A percentile compares a stretch with the other conserved stretches of the same genome.
Evolutionary conservation across 2,113 vertebrate species (phyloP).

Genomic region (Ranitomeya variabilis): DNA sequence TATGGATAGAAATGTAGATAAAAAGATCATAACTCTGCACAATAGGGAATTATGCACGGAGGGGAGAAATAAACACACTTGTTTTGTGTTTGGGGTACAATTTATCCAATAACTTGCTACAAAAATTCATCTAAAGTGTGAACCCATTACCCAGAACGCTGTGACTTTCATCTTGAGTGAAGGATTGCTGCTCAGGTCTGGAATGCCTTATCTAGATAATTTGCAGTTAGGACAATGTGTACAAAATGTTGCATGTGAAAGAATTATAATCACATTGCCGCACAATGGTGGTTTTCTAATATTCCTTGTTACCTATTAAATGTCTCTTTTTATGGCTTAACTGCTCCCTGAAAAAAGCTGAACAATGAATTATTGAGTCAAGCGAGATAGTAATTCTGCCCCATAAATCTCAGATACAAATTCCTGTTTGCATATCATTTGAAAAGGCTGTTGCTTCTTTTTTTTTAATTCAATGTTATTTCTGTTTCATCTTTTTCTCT

Average conservation of each 20-base stretch:
- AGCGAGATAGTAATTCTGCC: constrained; percentile 20
- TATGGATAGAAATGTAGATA: constrained; percentile 51
- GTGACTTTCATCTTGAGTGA: constrained; percentile 36
- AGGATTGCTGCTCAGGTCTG: constrained; percentile 10
- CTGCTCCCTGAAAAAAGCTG: constrained; percentile 40
- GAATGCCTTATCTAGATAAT: constrained; percentile 45
- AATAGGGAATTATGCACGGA: constrained; percentile 44
- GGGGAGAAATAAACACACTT: constrained; percentile 38
- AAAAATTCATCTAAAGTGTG: constrained; percentile 40
- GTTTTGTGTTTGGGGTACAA: constrained; percentile 44
- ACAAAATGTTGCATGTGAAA: constrained; percentile 48
- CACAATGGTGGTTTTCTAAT: constrained; percentile 41
- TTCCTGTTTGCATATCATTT: constrained; percentile 39
- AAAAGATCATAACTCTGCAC: constrained; percentile 53
- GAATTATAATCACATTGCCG: constrained; percentile 45
- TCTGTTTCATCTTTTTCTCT: not conserved
- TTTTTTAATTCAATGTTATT: not conserved
- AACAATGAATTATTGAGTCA: constrained; percentile 31
- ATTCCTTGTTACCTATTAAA: constrained; percentile 50
- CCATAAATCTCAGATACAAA: constrained; percentile 28
- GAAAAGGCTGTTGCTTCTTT: not conserved
- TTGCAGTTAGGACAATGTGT: constrained; percentile 47
- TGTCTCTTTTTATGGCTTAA: constrained; percentile 47
- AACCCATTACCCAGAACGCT: constrained; percentile 32
- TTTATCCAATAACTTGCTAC: constrained; percentile 30